phyloP scores from a whole-genome alignment of 1,140 invertebrate species.

The Medauroidea extradentata region DNA sequence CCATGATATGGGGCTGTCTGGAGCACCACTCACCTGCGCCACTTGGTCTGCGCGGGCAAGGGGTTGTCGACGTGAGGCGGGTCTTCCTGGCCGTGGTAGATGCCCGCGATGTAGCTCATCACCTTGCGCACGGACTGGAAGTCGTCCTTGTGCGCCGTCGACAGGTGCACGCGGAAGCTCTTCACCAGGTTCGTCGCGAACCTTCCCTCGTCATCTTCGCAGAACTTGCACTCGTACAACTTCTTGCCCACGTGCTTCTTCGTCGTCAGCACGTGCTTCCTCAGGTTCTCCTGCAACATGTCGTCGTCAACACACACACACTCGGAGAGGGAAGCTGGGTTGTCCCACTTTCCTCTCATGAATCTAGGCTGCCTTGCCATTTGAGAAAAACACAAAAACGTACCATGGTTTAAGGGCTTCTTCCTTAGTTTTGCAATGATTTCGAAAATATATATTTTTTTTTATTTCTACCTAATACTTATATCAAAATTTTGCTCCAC shows the following conservation, averaged over 20 bases:
- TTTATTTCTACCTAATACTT: no score
- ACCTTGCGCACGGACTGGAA: conserved; percentile 44
- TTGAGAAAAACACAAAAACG: no score
- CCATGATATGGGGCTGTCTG: no score
- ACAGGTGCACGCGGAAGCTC: conserved; percentile 62
- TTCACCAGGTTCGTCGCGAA: conserved; percentile 60
- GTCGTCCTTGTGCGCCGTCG: conserved; percentile 49
- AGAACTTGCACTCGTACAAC: conserved; percentile 71
- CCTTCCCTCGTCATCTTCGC: conserved; percentile 32
- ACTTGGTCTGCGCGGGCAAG: conserved; percentile 1
- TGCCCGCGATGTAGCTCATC: conserved; percentile 25
- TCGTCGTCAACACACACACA: no score
- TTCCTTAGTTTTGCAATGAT: no score
- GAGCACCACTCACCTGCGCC: conserved; percentile 1
- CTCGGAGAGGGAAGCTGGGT: no score
- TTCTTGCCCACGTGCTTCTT: conserved; percentile 68
- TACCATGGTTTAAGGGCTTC: no score
- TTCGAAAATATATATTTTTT: no score
- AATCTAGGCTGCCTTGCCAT: no score
- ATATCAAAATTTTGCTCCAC: no score
- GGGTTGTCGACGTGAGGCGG: conserved; percentile 15
- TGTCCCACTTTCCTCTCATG: no score
- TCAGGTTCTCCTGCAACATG: conserved; percentile 71
- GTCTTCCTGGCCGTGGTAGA: conserved; percentile 45
- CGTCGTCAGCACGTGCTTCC: conserved; percentile 79